Base-by-base conservation (phyloP, 2,797 vertebrate genomes). In the Chelonia mydas region DNA sequence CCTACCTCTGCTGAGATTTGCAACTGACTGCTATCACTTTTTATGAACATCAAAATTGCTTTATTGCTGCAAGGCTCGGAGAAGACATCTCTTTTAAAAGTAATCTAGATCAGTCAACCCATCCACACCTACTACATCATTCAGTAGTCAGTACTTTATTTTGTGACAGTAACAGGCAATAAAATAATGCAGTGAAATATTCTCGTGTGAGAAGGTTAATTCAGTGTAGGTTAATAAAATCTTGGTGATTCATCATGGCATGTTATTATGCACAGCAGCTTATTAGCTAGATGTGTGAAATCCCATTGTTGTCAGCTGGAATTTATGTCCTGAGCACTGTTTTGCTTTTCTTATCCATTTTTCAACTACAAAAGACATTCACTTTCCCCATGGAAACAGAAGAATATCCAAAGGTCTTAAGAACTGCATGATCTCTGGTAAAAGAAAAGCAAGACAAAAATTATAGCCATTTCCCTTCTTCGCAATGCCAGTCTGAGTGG, bases 101-200 rank as follows among this genome's bases (percentile, higher is more conserved):
- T 96, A 94, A 92, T 96, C 86, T 93, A 96, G 95, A 96, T 93
- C 93, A 2, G 4, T 97, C 97, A 98, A 93, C 92, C 95, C 94
- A 90, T 95, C 93, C 86, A 90, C 94, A 96, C 90, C 86, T 85
- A 92, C 85, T 93, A 89, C 82, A 97, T 96, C 93, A 94, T 93
- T 96, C 95, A 92, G 84, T 50, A 93, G 90, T 81, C 84, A 84
- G 95, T 94, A 95, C 97, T 96, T 98, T 97, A 97, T 93, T 94
- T 93, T 92, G 89, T 97, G 97, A 96, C 94, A 96, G 84, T 95
- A 96, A 97, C 41, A 96, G 94, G 85, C 93, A 96, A 96, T 98
- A 98, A 98, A 98, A 96, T 92, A 96, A 95, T 91, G 86, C 72
- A 85, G 33, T 96, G 95, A 97, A 97, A 97, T 97, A 97, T 97